phyloP scores from a whole-genome alignment of 1,140 invertebrate genomes.

The Drosophila prosaltans region DNA sequence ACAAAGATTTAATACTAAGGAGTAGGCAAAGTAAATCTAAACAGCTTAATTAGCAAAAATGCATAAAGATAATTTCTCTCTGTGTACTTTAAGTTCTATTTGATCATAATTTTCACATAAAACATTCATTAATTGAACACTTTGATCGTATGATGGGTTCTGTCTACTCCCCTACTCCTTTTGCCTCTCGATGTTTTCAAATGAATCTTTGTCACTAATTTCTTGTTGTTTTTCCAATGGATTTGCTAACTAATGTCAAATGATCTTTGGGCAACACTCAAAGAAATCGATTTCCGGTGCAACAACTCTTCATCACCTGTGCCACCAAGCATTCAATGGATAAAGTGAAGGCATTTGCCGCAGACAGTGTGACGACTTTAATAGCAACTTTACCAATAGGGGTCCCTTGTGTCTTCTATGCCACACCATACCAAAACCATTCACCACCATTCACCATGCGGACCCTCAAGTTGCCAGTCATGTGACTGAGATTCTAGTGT shows the following conservation, averaged over 20 bases:
- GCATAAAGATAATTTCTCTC: neutral
- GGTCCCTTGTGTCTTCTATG: neutral
- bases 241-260: conserved; percentile 57
- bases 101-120: conserved; percentile 1
- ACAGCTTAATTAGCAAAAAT: too few relatives aligned
- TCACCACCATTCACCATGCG: neutral
- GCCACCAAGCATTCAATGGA: conserved; percentile 26
- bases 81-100: neutral
- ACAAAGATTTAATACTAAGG: neutral
- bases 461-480: conserved; percentile 74
- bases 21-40: too few relatives aligned
- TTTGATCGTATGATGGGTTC: neutral
- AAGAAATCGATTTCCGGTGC: conserved; percentile 65
- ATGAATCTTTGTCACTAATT: conserved; percentile 15
- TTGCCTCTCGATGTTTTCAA: neutral
- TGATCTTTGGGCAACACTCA: conserved; percentile 53
- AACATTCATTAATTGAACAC: conserved; percentile 5
- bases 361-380: conserved; percentile 77
- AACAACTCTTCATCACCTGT: conserved; percentile 47
- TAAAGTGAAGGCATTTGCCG: conserved; percentile 46
- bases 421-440: neutral
- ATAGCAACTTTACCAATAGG: conserved; percentile 11
- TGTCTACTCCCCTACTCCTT: neutral
- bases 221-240: conserved; percentile 20
- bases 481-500: conserved; percentile 78